A percentile compares a stretch with the other conserved stretches of the same genome.
phyloP scores from a whole-genome alignment of 2,113 vertebrate genomes.

The Macroglossus sobrinus region DNA sequence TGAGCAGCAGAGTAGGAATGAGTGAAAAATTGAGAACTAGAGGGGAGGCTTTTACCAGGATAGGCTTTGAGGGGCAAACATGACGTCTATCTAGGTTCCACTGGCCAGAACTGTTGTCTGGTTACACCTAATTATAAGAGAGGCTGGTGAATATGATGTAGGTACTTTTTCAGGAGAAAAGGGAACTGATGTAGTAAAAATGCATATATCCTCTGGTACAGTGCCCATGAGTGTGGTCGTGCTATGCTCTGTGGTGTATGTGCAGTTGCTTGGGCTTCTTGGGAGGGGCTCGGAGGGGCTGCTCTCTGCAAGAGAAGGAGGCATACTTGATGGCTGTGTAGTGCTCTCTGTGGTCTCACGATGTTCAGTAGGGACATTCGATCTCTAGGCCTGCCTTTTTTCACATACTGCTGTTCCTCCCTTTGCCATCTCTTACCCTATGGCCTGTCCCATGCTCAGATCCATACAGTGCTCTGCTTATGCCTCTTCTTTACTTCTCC shows the following conservation, averaged over 20 bases:
- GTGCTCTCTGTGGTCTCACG: neutral
- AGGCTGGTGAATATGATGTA: neutral
- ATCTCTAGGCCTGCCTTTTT: neutral
- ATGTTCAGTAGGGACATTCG: neutral
- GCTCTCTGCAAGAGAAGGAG: neutral
- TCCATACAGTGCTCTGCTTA: neutral
- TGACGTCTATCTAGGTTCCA: neutral
- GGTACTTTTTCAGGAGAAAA: neutral
- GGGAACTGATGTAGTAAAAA: neutral
- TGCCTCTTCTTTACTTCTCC: neutral
- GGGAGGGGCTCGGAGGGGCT: neutral
- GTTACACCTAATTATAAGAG: neutral
- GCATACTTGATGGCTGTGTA: neutral
- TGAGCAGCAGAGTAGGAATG: neutral
- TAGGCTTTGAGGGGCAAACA: neutral
- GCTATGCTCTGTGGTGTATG: neutral
- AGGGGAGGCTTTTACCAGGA: neutral
- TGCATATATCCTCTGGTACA: neutral
- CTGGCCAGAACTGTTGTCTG: neutral
- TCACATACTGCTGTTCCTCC: no score
- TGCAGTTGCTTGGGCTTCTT: neutral
- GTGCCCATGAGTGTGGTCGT: neutral
- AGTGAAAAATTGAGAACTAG: neutral
- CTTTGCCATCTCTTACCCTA: neutral
- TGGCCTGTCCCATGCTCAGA: neutral